Conservation (phyloP, 92 coral and sea anemone genomes). For the Parazoanthus atlanticus region DNA sequence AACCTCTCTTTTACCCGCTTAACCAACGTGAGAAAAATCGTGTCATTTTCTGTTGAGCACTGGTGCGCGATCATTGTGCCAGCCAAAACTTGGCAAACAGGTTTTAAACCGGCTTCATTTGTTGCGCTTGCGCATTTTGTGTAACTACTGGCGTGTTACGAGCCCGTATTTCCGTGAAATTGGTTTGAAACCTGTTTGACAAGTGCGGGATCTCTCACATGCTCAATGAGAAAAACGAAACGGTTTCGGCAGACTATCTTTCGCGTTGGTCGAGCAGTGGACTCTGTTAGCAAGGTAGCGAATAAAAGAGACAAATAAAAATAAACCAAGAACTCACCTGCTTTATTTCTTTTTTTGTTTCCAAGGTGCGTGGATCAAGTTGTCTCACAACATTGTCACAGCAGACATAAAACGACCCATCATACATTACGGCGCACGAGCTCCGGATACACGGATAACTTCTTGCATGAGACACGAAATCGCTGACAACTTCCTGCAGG, state of each 20-base stretch:
- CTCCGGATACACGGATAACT: not conserved
- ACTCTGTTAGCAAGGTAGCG: no score
- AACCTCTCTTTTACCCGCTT: no score
- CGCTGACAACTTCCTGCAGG: conserved; percentile 20
- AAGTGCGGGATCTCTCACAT: not conserved
- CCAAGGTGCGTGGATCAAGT: conserved; percentile 1
- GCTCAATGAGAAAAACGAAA: no score
- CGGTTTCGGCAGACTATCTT: not conserved
- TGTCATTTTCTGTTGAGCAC: no score
- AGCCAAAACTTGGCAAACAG: no score
- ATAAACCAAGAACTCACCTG: not conserved
- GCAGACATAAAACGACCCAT: conserved; percentile 18
- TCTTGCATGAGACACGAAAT: not conserved
- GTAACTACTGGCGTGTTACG: no score
- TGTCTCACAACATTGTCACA: not conserved
- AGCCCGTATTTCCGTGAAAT: not conserved
- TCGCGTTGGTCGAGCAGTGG: not conserved
- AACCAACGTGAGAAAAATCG: no score
- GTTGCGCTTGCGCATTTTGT: no score
- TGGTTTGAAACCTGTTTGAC: not conserved
- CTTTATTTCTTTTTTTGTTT: not conserved
- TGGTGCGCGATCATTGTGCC: no score
- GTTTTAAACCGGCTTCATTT: no score
- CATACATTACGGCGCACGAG: not conserved
- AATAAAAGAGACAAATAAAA: not conserved